phyloP scores from a whole-genome alignment of 2,113 vertebrate species.

The Cinclus mexicanus region DNA sequence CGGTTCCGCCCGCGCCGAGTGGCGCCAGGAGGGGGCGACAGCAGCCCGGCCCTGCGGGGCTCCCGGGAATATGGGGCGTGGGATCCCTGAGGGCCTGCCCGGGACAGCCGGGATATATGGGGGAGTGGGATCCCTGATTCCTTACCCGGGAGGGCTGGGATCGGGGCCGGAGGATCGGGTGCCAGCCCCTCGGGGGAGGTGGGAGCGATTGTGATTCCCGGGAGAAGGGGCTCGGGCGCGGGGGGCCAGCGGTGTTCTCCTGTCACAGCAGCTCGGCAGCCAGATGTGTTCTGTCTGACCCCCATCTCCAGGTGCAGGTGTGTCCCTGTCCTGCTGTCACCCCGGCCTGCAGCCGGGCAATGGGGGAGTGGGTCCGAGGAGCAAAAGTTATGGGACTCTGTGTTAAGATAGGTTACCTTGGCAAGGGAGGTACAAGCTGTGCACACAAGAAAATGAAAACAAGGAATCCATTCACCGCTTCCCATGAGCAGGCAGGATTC shows the following conservation, averaged over 20 bases:
- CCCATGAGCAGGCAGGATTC: not conserved
- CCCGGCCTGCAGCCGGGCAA: not conserved
- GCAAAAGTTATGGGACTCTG: not conserved
- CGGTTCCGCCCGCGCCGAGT: not conserved
- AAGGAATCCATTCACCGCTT: not conserved
- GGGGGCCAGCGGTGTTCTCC: fast-evolving
- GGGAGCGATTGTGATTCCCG: too few relatives aligned
- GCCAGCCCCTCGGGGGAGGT: not conserved
- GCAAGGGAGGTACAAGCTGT: not conserved
- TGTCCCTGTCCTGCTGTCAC: not conserved
- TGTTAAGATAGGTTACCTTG: not conserved
- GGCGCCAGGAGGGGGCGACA: not conserved
- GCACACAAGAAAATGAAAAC: not conserved
- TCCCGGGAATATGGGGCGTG: not conserved
- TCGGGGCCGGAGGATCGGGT: not conserved
- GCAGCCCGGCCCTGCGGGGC: not conserved
- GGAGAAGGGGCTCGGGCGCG: too few relatives aligned
- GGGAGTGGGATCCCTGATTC: too few relatives aligned
- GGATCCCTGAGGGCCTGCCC: too few relatives aligned
- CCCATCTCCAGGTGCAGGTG: not conserved
- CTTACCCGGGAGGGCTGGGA: too few relatives aligned
- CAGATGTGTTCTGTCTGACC: not conserved
- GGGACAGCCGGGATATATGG: not conserved
- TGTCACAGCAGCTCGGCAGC: not conserved
- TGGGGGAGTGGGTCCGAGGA: too few relatives aligned